Evolutionary conservation across 2,888 invertebrate species (phyloP).

Genomic region (Drosophila kokeensis): DNA sequence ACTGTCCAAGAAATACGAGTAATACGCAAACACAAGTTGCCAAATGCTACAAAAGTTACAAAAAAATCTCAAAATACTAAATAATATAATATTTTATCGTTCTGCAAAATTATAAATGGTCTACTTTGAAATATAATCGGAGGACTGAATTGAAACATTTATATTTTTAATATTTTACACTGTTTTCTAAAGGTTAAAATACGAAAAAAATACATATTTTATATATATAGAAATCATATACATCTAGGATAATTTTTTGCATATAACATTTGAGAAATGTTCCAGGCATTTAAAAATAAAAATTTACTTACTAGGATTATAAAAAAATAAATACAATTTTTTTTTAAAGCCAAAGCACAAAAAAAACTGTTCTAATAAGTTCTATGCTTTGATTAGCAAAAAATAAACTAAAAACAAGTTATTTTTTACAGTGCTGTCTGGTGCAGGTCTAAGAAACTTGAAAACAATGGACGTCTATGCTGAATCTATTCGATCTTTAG

Average conservation of each 20-base stretch:
- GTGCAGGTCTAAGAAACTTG: slow-evolving; percentile 7
- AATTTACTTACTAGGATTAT: background rate
- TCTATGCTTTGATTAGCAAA: background rate
- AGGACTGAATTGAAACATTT: background rate
- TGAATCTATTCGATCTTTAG: background rate
- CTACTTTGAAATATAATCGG: background rate
- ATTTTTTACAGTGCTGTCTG: slow-evolving; percentile 8
- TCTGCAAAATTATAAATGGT: background rate
- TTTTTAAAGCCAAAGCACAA: background rate
- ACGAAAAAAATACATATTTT: background rate
- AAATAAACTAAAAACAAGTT: background rate
- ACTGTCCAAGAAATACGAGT: slow-evolving; percentile 33
- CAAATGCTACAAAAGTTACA: slow-evolving; percentile 35
- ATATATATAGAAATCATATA: background rate
- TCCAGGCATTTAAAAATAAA: background rate
- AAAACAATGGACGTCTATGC: background rate
- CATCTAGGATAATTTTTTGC: background rate
- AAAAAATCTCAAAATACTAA: slow-evolving; percentile 3
- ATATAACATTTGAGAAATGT: background rate
- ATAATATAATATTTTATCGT: background rate
- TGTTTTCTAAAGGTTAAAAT: background rate
- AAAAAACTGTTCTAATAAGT: background rate
- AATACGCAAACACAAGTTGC: slow-evolving; percentile 31
- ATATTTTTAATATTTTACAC: background rate
- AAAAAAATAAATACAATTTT: background rate